Base-by-base conservation (phyloP, 2,113 vertebrate species). In the Lipophrys pholis region DNA sequence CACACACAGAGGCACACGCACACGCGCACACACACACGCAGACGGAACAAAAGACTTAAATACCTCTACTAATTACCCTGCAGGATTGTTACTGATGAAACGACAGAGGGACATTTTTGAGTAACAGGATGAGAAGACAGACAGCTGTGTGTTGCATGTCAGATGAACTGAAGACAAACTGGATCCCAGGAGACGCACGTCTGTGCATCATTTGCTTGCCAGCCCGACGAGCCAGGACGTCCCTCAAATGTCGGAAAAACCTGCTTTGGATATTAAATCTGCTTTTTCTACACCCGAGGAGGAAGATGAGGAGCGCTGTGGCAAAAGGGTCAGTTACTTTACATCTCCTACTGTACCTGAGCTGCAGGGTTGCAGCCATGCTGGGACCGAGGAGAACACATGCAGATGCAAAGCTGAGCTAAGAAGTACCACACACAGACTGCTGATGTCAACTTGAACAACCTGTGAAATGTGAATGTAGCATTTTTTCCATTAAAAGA, bases 401-500 rank as follows among this genome's bases (percentile, higher is more conserved):
- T 12, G 54, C 55, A 70, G 66, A 77, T 56, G 73, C 62, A 60
- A 78, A 76, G 64, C 64, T 46, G 74, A 83, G 62, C 52, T 43
- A 57, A 66, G 69, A 74, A 61, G 62, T 74, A 76, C 81, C 85
- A 85, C 90, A 90, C 86, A 90, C 82, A 86, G 87, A 91, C 90
- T 90, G 86, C 75, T 84, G 88, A 87, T 84, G 86, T 87, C 89
- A 84, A 88, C 93, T 91, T 91, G 83, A 90, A 93, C 93, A 95
- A 96, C 94, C 95, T 94, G 89, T 92, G 92, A 95, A 96, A 96
- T 96, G 94, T 96, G 95, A 94, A 93, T 94, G 92, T 94, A 93
- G 93, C 77, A 63, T 88, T 92, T 85, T 75, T 90, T 87, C 94
- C 93, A 90, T 94, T 94, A 89, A 88, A 91, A 89, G 84, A 91